Evolutionary conservation across 1,140 invertebrate genomes (phyloP).

Genomic region (Saxidomus purpurata): DNA sequence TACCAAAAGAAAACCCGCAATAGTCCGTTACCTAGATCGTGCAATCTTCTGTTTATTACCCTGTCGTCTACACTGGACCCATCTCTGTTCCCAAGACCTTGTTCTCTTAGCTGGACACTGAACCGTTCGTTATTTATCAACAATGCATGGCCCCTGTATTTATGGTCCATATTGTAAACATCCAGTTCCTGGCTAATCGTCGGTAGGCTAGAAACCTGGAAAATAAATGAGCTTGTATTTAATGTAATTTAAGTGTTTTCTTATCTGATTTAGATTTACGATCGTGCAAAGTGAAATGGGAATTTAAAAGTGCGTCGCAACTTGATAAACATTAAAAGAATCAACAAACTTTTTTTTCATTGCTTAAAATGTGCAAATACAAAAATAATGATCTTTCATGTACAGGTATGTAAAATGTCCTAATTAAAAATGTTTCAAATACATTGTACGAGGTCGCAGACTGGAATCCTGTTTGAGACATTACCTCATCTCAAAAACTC

Average conservation of each 20-base stretch:
- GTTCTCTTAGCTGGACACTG: not conserved
- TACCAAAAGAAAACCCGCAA: no score
- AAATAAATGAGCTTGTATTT: not conserved
- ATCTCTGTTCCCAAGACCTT: constrained; percentile 27
- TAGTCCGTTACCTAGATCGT: constrained; percentile 36
- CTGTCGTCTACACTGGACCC: constrained; percentile 31
- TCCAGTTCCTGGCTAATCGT: not conserved
- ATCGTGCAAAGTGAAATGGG: not conserved
- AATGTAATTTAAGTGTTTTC: not conserved
- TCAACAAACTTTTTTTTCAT: no score
- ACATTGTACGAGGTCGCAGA: no score
- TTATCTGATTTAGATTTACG: not conserved
- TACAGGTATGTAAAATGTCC: no score
- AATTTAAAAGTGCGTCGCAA: not conserved
- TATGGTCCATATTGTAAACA: constrained; percentile 46
- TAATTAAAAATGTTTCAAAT: no score
- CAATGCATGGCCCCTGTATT: constrained; percentile 31
- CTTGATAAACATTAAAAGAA: no score
- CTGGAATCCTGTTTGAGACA: no score
- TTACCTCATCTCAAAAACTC: no score
- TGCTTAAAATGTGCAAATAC: no score
- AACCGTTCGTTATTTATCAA: constrained; percentile 58
- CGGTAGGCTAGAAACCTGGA: not conserved
- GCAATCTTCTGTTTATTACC: not conserved
- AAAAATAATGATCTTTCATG: no score